Evolutionary conservation across 2,888 invertebrate species (phyloP).

Genomic region (Amblyjoppa proteus): DNA sequence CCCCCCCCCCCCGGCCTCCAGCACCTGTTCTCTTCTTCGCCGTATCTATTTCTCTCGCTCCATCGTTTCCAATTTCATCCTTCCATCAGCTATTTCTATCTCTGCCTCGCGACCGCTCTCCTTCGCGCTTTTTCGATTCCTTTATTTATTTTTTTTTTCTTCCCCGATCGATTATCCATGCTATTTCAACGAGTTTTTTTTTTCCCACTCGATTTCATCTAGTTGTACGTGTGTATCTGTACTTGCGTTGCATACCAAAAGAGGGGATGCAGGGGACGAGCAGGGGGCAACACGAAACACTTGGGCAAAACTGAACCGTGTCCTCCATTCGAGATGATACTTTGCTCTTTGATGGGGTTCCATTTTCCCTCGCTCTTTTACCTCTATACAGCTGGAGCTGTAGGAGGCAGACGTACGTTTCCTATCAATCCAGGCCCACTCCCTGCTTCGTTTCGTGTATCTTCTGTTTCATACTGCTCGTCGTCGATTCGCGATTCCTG

Average conservation of each 20-base stretch:
- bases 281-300: neutral
- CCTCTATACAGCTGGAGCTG: neutral
- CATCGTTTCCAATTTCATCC: constrained; percentile 31
- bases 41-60: constrained; percentile 27
- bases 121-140: constrained; percentile 29
- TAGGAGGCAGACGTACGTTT: constrained; percentile 61
- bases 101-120: neutral
- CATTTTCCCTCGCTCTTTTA: neutral
- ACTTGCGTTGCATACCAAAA: neutral
- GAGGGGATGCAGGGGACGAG: neutral
- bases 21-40: constrained; percentile 39
- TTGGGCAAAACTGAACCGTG: neutral
- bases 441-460: neutral
- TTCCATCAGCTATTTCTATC: constrained; percentile 21
- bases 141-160: neutral
- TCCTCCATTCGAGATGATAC: neutral
- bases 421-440: constrained; percentile 70
- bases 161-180: neutral
- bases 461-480: neutral
- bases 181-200: constrained; percentile 57
- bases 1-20: neutral
- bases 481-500: constrained; percentile 2
- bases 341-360: neutral
- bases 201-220: constrained; percentile 31
- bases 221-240: neutral